A percentile compares a stretch with the other conserved stretches of the same genome.
These are phyloP conservation scores for Cryptomyrus ogoouensis DNA, from an alignment of 2,113 vertebrate species.

Conservation along the genomic window DNA sequence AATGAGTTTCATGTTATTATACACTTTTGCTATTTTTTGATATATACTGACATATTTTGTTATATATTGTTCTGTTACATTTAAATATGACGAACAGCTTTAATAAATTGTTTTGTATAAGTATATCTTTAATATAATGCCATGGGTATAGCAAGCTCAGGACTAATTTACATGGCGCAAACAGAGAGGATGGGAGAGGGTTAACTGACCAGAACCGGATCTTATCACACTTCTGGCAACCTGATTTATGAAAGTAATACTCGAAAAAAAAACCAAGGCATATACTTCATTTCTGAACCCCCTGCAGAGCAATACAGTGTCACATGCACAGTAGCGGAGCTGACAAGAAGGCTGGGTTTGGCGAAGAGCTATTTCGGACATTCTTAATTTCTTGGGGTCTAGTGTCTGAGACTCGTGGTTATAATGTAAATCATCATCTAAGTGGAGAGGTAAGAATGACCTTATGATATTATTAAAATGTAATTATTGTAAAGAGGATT, in stretches of 20 bases:
- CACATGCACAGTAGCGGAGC: background rate
- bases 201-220: background rate
- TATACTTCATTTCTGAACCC: background rate
- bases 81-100: background rate
- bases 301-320: background rate
- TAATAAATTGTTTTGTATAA: background rate
- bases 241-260: conserved; percentile 10
- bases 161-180: background rate
- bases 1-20: background rate
- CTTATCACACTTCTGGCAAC: background rate
- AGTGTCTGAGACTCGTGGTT: background rate
- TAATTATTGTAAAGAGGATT: background rate
- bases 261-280: background rate
- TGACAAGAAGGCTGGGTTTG: background rate
- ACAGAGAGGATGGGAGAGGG: background rate
- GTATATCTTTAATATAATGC: background rate
- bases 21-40: background rate
- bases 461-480: background rate
- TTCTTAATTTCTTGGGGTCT: background rate
- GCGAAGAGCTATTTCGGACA: background rate
- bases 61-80: background rate
- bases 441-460: background rate
- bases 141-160: background rate
- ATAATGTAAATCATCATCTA: background rate
- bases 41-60: background rate